Evolutionary conservation across 1,140 invertebrate genomes (phyloP).

Genomic region (Holcopasites calliopsidis): DNA sequence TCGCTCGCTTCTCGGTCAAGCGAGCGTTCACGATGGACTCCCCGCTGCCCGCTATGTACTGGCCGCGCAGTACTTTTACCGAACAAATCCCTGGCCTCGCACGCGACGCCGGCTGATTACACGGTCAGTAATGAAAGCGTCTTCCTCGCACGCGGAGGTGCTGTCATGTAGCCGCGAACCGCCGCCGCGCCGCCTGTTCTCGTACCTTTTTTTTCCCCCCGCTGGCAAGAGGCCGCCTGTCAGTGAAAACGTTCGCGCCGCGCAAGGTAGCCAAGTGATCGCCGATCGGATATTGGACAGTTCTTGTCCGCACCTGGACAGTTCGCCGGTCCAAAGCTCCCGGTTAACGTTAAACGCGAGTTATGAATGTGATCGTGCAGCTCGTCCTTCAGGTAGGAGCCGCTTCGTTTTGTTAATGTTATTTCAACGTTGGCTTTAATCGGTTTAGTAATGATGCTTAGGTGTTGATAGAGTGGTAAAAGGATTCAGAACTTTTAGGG

Average conservation of each 20-base stretch:
- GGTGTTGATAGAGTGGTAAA: too few relatives aligned
- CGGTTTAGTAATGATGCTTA: too few relatives aligned
- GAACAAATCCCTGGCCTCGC: constrained; percentile 37
- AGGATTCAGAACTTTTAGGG: too few relatives aligned
- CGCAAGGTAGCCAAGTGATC: background rate
- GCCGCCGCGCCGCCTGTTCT: constrained; percentile 18
- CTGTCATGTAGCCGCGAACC: constrained; percentile 56
- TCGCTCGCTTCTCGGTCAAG: constrained; percentile 38
- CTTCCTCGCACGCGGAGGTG: constrained; percentile 57
- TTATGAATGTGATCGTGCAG: constrained; percentile 61
- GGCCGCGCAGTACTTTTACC: constrained; percentile 57
- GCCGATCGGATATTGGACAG: background rate
- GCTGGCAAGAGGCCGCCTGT: constrained; percentile 1
- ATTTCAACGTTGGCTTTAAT: too few relatives aligned
- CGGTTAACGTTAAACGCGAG: constrained; percentile 44
- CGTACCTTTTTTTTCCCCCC: constrained; percentile 13
- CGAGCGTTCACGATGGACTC: constrained; percentile 24
- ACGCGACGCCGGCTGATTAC: constrained; percentile 61
- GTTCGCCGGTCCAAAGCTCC: constrained; percentile 4
- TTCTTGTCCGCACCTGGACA: too few relatives aligned
- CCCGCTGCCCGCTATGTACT: background rate
- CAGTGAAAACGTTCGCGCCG: constrained; percentile 39
- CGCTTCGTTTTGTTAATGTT: background rate
- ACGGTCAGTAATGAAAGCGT: constrained; percentile 71
- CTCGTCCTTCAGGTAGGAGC: constrained; percentile 63